Evolutionary conservation across 2,797 vertebrate genomes (phyloP), one percentile per base, ranked within the genome.

Genomic region (Melanogrammus aeglefinus): DNA sequence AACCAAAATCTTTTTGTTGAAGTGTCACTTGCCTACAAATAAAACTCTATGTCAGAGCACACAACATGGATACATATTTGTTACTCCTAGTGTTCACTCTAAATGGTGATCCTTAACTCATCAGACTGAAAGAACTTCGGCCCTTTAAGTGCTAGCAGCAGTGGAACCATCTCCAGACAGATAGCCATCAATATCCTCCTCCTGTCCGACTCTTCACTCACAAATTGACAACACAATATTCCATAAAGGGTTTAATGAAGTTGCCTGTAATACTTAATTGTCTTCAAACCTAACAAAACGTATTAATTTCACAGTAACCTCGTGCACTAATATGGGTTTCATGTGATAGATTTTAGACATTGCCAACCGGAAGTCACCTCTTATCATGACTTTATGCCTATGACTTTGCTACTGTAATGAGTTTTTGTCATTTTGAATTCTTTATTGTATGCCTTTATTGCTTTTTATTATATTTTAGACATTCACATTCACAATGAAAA

Each of bases 111-210:
- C 10, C 7, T 71, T 13, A 14, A 14, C 66, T n/a, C 70, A 13
- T 18, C 6, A 57, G 14, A 76, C 71, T 29, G 70, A 2, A 73
- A 36, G 39, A 16, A 2, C 13, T 27, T 79, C 77, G 86, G 75
- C 87, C 83, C 74, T 12, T 72, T 82, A 7, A 85, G 72, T 44
- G 36, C 31, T 75, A 85, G 18, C 74, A 86, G 36, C 21, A 88
- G 31, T 47, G 69, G 27, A 75, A 51, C 75, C 73, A 1, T 76
- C 31, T 14, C 83, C 71, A 24, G 41, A 39, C 3, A 13, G 24
- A 66, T 8, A 6, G 1, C 75, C 73, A 77, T 69, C 2, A 16
- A 66, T 0, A n/a, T n/a, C 24, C 31, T 14, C 69, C 29, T 31
- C 4, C 41, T 76, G 38, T 8, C 57, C 57, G 1, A 63, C 21